Evolutionary conservation across 2,113 vertebrate species (phyloP).

Genomic region (Tetrao urogallus): DNA sequence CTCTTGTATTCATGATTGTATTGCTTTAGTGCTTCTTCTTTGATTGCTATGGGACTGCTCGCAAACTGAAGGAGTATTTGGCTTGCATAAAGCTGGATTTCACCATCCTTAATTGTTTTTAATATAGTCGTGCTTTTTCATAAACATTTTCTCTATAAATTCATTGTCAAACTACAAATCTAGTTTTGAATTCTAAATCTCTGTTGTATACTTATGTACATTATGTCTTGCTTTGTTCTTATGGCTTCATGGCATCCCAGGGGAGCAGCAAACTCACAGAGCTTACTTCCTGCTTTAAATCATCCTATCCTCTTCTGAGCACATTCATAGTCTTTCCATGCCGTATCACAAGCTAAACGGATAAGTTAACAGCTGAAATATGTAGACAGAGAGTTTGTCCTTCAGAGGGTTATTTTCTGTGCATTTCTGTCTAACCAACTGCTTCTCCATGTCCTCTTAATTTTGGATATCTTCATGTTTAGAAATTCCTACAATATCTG

Average conservation of each 20-base stretch:
- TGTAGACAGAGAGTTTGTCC: neutral
- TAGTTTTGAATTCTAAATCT: conserved; percentile 13
- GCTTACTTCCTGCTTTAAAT: conserved; percentile 14
- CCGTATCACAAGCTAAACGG: neutral
- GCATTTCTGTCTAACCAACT: neutral
- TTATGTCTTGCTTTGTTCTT: neutral
- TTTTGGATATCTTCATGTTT: neutral
- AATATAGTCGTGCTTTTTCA: conserved; percentile 38
- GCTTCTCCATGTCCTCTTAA: neutral
- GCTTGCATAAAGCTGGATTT: conserved; percentile 36
- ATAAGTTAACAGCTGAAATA: conserved; percentile 9
- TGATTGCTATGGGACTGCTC: conserved; percentile 60
- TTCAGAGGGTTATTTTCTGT: neutral
- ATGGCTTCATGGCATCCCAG: neutral
- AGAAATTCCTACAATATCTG: neutral
- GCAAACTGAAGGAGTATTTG: conserved; percentile 42
- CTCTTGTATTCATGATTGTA: neutral
- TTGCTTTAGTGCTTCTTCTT: neutral
- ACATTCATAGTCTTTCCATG: neutral
- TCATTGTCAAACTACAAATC: conserved; percentile 11
- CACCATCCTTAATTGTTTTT: conserved; percentile 57
- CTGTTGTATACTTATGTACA: neutral
- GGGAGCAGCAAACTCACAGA: neutral
- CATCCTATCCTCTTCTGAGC: neutral
- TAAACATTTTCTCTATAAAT: conserved; percentile 17